Percentiles rank a stretch among this genome's conserved stretches.
These are phyloP conservation scores for Reticulitermes speratus DNA, from an alignment of 1,140 invertebrate genomes.

Conservation along the genomic window DNA sequence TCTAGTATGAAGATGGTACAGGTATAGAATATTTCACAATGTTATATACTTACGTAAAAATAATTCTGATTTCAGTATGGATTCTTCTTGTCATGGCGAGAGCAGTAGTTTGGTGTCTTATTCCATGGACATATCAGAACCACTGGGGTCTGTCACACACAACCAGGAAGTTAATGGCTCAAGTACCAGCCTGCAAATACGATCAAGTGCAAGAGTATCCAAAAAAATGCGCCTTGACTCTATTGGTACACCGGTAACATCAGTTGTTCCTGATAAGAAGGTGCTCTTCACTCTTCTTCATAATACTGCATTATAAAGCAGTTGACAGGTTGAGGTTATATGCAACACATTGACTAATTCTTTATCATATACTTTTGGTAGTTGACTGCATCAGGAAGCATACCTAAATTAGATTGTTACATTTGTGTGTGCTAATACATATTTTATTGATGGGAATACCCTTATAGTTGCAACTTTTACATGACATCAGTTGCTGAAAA, in stretches of 20 bases:
- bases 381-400: too few relatives aligned
- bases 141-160: conserved; percentile 26
- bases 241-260: neutral
- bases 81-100: conserved; percentile 5
- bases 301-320: neutral
- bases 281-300: neutral
- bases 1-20: neutral
- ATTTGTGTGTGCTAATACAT: too few relatives aligned
- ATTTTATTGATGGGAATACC: too few relatives aligned
- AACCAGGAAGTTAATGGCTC: conserved; percentile 23
- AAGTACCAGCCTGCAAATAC: conserved; percentile 26
- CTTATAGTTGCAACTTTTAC: too few relatives aligned
- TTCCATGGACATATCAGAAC: conserved; percentile 14
- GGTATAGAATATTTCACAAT: neutral
- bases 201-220: conserved; percentile 35
- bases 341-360: neutral
- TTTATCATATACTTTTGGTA: too few relatives aligned
- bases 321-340: neutral
- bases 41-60: neutral
- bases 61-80: neutral
- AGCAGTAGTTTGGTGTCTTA: neutral
- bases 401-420: too few relatives aligned
- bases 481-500: too few relatives aligned
- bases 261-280: conserved; percentile 7
- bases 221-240: conserved; percentile 36